A percentile compares a stretch with the other conserved stretches of the same genome.
These are phyloP conservation scores for Sorex araneus DNA, from an alignment of 2,113 vertebrate genomes.

Conservation along the genomic window DNA sequence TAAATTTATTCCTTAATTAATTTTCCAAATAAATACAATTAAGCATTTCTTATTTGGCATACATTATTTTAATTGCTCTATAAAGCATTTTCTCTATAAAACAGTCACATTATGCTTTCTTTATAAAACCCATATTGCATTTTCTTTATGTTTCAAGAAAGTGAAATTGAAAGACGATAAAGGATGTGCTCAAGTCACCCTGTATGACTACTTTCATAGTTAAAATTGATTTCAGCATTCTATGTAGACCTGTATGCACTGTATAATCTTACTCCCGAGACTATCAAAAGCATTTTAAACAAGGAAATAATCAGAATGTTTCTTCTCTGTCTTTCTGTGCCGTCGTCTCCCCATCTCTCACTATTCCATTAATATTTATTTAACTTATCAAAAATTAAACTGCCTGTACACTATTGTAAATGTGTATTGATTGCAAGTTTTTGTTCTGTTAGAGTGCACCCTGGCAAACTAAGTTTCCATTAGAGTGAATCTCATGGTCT, in stretches of 20 bases:
- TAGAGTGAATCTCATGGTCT: neutral
- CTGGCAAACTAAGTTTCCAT: neutral
- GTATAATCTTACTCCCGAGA: neutral
- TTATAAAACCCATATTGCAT: neutral
- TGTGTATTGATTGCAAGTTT: neutral
- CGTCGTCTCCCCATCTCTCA: neutral
- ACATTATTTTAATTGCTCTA: neutral
- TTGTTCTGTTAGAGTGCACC: neutral
- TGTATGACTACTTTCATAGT: neutral
- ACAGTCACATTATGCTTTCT: neutral
- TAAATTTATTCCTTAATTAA: neutral
- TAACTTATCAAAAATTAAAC: neutral
- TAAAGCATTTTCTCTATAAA: neutral
- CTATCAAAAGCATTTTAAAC: conserved; percentile 15
- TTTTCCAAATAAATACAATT: neutral
- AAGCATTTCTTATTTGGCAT: neutral
- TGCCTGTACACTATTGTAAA: neutral
- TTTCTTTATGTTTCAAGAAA: too few species aligned
- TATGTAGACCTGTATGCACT: too few species aligned
- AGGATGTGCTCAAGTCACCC: neutral
- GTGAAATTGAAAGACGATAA: neutral
- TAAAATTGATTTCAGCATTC: neutral
- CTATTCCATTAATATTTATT: neutral
- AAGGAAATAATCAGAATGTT: neutral
- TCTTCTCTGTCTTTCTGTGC: neutral